Evolutionary conservation across 2,888 invertebrate genomes (phyloP).

Genomic region (Lomographa bimaculata): DNA sequence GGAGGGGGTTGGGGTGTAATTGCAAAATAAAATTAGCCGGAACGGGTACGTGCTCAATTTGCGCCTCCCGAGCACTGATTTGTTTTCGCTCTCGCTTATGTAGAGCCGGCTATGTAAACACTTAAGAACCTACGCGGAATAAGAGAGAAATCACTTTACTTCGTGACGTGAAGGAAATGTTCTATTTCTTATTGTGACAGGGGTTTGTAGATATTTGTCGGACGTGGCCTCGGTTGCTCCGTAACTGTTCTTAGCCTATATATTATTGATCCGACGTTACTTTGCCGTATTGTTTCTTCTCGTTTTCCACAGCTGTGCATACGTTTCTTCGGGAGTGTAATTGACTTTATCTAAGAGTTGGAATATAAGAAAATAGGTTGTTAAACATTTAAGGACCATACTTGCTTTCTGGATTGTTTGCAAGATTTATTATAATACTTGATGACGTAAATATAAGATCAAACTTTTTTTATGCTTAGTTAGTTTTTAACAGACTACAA

Average conservation of each 20-base stretch:
- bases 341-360: no score
- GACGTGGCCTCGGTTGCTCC: conserved; percentile 52
- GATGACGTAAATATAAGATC: no score
- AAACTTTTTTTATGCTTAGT: no score
- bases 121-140: conserved; percentile 17
- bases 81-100: conserved; percentile 76
- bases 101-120: conserved; percentile 35
- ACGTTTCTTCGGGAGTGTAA: conserved; percentile 16
- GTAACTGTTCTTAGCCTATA: conserved; percentile 74
- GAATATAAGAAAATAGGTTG: no score
- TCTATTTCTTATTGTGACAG: conserved; percentile 11
- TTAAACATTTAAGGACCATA: no score
- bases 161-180: not conserved
- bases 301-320: conserved; percentile 13
- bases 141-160: not conserved
- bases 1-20: conserved; percentile 68
- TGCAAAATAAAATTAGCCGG: conserved; percentile 84
- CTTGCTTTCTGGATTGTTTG: no score
- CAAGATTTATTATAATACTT: no score
- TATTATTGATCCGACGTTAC: conserved; percentile 74
- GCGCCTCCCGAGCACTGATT: conserved; percentile 81
- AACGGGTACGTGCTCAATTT: conserved; percentile 84
- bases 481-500: no score
- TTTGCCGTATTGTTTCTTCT: conserved; percentile 63
- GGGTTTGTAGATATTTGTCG: conserved; percentile 30